phyloP scores from a whole-genome alignment of 1,140 invertebrate species.

The Drosophila biarmipes region DNA sequence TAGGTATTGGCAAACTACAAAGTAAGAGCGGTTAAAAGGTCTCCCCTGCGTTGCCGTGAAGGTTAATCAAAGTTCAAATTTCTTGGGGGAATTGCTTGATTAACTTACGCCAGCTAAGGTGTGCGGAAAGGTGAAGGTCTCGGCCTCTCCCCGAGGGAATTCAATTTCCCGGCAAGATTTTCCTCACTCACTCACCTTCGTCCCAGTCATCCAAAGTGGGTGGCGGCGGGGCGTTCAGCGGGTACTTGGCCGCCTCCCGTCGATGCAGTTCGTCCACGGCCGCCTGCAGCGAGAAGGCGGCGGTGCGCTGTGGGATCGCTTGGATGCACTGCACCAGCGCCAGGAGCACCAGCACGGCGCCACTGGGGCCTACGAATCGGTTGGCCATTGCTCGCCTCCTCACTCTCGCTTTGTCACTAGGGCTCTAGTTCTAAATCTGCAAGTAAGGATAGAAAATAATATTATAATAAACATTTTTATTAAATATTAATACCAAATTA shows the following conservation, averaged over 20 bases:
- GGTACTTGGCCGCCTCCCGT: slow-evolving; percentile 79
- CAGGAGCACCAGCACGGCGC: slow-evolving; percentile 16
- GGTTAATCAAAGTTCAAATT: slow-evolving; percentile 38
- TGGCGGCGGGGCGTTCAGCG: slow-evolving; percentile 69
- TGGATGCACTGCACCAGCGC: slow-evolving; percentile 35
- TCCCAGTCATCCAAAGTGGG: slow-evolving; percentile 77
- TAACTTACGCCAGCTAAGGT: slow-evolving; percentile 20
- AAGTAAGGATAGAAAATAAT: neutral
- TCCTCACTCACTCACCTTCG: slow-evolving; percentile 65
- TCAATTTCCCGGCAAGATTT: slow-evolving; percentile 7
- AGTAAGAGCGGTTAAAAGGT: neutral
- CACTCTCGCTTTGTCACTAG: neutral
- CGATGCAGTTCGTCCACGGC: slow-evolving; percentile 82
- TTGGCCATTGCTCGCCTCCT: slow-evolving; percentile 32
- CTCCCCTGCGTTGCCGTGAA: slow-evolving; percentile 3
- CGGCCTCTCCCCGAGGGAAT: neutral
- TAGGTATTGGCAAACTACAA: neutral
- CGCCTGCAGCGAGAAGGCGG: slow-evolving; percentile 77
- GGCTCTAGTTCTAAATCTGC: neutral
- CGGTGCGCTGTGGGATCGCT: slow-evolving; percentile 63
- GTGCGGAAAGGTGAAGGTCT: slow-evolving; percentile 18
- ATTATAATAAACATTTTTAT: too few relatives aligned
- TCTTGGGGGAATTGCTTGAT: slow-evolving; percentile 27
- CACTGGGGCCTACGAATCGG: slow-evolving; percentile 30
- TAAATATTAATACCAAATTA: neutral